Conservation (phyloP, 2,797 vertebrate genomes). For the Chaetodon trifasciatus region DNA sequence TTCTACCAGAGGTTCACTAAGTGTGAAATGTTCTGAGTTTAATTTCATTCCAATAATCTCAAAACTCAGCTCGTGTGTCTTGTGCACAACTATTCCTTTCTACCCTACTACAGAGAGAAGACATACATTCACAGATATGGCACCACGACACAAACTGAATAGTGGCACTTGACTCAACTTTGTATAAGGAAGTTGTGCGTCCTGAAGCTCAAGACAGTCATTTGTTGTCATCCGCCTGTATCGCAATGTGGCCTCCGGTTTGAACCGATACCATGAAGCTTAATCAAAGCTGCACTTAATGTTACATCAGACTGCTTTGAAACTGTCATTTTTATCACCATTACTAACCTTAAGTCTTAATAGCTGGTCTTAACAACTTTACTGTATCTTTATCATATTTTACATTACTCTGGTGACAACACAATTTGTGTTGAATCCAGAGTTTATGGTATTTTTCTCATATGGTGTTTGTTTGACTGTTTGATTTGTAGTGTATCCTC, state of each 20-base stretch:
- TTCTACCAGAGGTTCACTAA: neutral
- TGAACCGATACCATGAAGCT: neutral
- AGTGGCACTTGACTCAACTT: neutral
- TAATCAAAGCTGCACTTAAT: neutral
- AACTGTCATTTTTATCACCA: neutral
- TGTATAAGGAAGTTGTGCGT: neutral
- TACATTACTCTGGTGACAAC: neutral
- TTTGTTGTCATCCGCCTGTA: neutral
- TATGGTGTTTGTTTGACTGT: neutral
- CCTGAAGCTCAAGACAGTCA: neutral
- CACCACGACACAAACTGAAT: neutral
- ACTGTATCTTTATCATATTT: neutral
- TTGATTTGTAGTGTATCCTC: neutral
- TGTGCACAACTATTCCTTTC: neutral
- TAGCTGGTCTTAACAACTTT: neutral
- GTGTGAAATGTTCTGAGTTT: neutral
- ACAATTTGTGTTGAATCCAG: neutral
- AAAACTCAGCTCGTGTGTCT: neutral
- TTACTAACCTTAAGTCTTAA: neutral
- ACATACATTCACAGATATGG: neutral
- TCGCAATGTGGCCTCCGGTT: neutral
- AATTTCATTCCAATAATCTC: conserved; percentile 2
- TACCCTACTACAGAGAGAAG: neutral
- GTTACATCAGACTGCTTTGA: neutral
- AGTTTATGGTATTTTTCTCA: neutral